Evolutionary conservation across 92 coral and sea anemone genomes (phyloP), one percentile per base, ranked within the genome.

Genomic region (Pocillopora grandis): DNA sequence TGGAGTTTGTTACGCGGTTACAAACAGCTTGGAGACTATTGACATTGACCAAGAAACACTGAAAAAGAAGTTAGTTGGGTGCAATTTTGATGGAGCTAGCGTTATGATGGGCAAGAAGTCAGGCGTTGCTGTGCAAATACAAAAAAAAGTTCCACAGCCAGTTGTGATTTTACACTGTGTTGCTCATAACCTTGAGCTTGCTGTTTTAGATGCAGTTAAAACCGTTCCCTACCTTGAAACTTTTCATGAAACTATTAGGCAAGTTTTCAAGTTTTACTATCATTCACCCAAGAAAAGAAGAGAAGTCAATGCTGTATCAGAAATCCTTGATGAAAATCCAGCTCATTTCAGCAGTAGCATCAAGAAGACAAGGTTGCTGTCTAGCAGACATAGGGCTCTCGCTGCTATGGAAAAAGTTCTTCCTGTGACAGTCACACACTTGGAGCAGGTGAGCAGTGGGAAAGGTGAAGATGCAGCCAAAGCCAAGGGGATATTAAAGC

Each of bases 51-150:
- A 65, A 60, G 31, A 31, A 35, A 27, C 37, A 65, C 68, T 69
- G 76, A 80, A 31, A 48, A 58, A 80, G 61, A 80, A 65, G 75
- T 20, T 71, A 59, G 73, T 49, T 10, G 84, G 84, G 23, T 79
- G 73, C 62, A 79, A 79, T 79, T 79, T 81, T 71, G 86, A 81
- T 81, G 86, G 86, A n/a, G 86, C 86, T 19, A 81, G 78, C 71
- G 86, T 81, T 27, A 71, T 81, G 70, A 81, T 71, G 49, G 86
- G 78, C 48, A 23, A 21, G 36, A 81, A 69, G 67, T 10, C 78
- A 19, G 86, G 86, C 42, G 78, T 81, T 10, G 59, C 12, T 10
- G 21, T 16, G 33, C 2, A 66, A 27, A 19, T 66, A 42, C 52
- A 42, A 42, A 7, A 42, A 42, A 42, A 27, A 19, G 52, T 42